Evolutionary conservation across 2,888 invertebrate genomes (phyloP).

Genomic region (Erebia palarica): DNA sequence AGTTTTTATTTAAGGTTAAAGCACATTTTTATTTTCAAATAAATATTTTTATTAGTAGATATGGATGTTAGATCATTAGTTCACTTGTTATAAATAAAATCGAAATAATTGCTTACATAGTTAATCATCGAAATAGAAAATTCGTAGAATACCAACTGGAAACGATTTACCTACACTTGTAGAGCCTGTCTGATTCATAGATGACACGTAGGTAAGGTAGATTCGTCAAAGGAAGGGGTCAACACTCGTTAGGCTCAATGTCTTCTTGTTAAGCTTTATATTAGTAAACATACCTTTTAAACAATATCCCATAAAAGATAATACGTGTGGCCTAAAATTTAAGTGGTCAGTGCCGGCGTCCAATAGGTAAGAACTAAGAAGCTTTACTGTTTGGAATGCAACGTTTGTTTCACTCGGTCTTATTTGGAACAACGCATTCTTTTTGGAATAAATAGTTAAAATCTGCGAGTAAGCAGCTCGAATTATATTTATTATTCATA

Average conservation of each 20-base stretch:
- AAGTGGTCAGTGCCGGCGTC: slow-evolving; percentile 51
- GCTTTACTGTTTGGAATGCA: slow-evolving; percentile 44
- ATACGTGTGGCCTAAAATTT: slow-evolving; percentile 61
- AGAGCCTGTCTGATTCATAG: slow-evolving; percentile 57
- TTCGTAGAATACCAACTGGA: neutral
- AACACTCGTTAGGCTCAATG: slow-evolving; percentile 68
- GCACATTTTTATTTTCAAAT: too few relatives aligned
- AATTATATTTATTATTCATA: neutral
- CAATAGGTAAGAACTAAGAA: slow-evolving; percentile 41
- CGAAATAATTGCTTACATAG: neutral
- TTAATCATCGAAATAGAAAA: neutral
- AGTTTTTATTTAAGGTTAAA: too few relatives aligned
- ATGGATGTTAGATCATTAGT: too few relatives aligned
- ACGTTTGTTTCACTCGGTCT: slow-evolving; percentile 41
- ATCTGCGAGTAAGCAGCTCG: slow-evolving; percentile 20
- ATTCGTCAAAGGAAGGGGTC: slow-evolving; percentile 58
- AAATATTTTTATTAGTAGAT: too few relatives aligned
- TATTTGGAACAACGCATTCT: slow-evolving; percentile 46
- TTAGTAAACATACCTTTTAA: slow-evolving; percentile 60
- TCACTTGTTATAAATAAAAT: neutral
- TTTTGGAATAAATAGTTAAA: slow-evolving; percentile 43
- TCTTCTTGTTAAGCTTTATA: slow-evolving; percentile 62
- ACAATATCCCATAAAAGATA: slow-evolving; percentile 66
- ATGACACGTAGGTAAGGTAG: slow-evolving; percentile 39
- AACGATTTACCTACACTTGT: neutral